These are phyloP conservation scores for Archilochus colubris DNA, from an alignment of 2,113 vertebrate genomes.

Conservation along the genomic window DNA sequence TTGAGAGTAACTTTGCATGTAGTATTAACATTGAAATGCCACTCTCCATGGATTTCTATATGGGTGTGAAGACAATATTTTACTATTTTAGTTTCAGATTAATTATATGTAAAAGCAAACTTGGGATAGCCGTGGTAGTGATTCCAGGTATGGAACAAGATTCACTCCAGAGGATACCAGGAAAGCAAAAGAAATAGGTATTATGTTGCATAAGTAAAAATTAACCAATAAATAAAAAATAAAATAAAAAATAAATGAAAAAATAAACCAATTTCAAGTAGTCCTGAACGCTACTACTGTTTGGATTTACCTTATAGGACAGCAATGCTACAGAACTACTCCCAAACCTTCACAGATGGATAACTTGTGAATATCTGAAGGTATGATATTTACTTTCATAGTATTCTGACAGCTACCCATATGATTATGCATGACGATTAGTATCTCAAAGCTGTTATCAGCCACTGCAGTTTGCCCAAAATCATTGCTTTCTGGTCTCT, in stretches of 20 bases:
- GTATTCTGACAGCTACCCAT: constrained; percentile 31
- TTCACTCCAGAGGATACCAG: background rate
- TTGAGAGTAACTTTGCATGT: background rate
- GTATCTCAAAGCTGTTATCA: constrained; percentile 35
- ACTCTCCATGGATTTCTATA: background rate
- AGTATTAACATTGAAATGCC: background rate
- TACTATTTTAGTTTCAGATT: background rate
- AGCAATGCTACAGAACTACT: constrained; percentile 9
- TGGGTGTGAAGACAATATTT: background rate
- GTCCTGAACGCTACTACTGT: background rate
- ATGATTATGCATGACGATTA: constrained; percentile 40
- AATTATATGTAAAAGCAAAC: background rate
- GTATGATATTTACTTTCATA: constrained; percentile 37
- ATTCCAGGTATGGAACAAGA: background rate
- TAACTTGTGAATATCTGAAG: constrained; percentile 50
- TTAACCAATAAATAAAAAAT: background rate
- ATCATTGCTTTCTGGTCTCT: constrained; percentile 2
- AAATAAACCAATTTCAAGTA: background rate
- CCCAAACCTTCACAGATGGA: constrained; percentile 11
- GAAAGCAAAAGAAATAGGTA: background rate
- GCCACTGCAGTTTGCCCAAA: background rate
- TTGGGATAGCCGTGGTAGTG: background rate
- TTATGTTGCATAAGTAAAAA: background rate
- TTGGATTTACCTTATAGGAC: constrained; percentile 14
- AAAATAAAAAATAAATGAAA: no score